These are phyloP conservation scores for Leucoptera coffeella DNA, from an alignment of 2,888 invertebrate species.

Conservation along the genomic window DNA sequence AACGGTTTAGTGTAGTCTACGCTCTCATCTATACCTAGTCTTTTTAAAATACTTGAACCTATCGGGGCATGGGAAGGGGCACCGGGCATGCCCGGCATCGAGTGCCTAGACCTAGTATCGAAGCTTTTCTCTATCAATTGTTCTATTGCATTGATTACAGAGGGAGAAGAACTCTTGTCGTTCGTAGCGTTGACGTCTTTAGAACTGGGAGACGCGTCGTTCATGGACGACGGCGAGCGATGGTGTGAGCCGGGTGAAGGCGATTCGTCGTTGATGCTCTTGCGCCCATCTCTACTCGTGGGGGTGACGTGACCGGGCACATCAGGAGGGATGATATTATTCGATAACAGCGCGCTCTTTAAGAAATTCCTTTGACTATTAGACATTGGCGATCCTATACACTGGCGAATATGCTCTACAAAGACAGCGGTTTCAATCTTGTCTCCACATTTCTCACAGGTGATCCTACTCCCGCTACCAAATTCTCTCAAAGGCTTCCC, in stretches of 20 bases:
- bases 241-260: constrained; percentile 66
- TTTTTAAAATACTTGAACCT: constrained; percentile 85
- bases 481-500: constrained; percentile 60
- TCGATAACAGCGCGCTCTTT: constrained; percentile 72
- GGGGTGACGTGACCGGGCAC: constrained; percentile 52
- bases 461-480: constrained; percentile 70
- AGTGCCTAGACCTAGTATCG: constrained; percentile 76
- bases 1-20: constrained; percentile 89
- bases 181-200: constrained; percentile 46
- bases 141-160: constrained; percentile 92
- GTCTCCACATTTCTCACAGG: constrained; percentile 93
- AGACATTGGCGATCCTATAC: constrained; percentile 72
- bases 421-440: constrained; percentile 90
- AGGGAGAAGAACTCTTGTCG: constrained; percentile 72
- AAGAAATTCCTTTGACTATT: constrained; percentile 70
- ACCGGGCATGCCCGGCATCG: constrained; percentile 53
- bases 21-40: constrained; percentile 89
- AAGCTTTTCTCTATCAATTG: constrained; percentile 96
- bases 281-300: constrained; percentile 57
- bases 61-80: constrained; percentile 67
- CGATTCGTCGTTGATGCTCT: constrained; percentile 60
- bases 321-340: constrained; percentile 63
- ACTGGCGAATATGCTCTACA: constrained; percentile 89
- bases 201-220: constrained; percentile 56
- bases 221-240: constrained; percentile 64